Conservation (phyloP, 1,140 invertebrate genomes). For the Drosophila parabipectinata region DNA sequence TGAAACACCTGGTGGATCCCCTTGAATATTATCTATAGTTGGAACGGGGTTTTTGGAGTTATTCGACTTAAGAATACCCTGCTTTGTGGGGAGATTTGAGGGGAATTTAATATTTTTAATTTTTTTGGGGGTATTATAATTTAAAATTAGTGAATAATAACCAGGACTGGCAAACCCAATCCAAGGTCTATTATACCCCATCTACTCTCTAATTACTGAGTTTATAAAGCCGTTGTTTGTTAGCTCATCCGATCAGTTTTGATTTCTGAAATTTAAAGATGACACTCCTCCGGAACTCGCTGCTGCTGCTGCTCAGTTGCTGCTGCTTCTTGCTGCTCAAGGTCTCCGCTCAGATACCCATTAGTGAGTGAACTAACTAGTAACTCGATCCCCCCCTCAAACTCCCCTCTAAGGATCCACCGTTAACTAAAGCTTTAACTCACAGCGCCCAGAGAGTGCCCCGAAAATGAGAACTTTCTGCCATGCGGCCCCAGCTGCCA, state of each 20-base stretch:
- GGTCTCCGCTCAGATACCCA: conserved; percentile 17
- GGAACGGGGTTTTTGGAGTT: not conserved
- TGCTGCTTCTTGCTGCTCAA: conserved; percentile 16
- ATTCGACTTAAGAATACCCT: not conserved
- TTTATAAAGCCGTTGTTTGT: conserved; percentile 24
- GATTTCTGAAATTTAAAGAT: conserved; percentile 13
- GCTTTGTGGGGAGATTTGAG: not conserved
- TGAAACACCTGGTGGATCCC: not conserved
- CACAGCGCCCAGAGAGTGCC: conserved; percentile 50
- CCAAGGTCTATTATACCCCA: not conserved
- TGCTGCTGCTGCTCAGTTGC: conserved; percentile 29
- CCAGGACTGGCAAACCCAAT: too few species aligned
- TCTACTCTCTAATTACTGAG: not conserved
- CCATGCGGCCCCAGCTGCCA: conserved; percentile 85
- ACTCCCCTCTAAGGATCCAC: too few species aligned
- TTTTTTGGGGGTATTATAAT: too few species aligned
- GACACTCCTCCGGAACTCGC: conserved; percentile 16
- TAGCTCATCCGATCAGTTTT: conserved; percentile 38
- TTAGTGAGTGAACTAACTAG: conserved; percentile 43
- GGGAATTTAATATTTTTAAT: not conserved
- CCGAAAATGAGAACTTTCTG: conserved; percentile 77
- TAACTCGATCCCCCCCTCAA: too few species aligned
- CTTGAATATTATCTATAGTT: not conserved
- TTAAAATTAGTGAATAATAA: too few species aligned
- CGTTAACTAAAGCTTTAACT: not conserved